Percentiles rank a stretch among this genome's conserved stretches.
phyloP scores from a whole-genome alignment of 53 echinoderm and acorn worm species.

The Holothuria scabra region DNA sequence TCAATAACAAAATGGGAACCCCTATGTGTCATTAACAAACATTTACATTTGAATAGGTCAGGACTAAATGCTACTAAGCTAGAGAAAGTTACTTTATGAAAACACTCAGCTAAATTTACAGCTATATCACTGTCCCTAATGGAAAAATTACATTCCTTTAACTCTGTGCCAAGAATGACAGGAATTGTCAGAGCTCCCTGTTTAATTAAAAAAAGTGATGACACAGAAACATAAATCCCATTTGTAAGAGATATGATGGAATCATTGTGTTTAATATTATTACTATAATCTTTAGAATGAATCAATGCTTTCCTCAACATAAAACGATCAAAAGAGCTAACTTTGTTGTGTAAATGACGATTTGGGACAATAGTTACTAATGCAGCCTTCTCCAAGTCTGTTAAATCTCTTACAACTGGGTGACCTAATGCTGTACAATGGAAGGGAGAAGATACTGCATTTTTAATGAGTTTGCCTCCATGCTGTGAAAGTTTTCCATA shows the following conservation, averaged over 20 bases:
- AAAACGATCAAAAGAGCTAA: too few relatives aligned
- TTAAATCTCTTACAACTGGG: too few relatives aligned
- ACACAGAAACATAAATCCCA: not conserved
- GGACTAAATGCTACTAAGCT: not conserved
- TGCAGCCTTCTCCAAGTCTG: conserved; percentile 14
- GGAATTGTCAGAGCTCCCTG: not conserved
- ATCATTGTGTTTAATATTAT: conserved; percentile 12
- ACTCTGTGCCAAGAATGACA: conserved; percentile 10
- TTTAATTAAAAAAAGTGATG: not conserved
- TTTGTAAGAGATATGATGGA: not conserved
- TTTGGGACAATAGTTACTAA: too few relatives aligned
- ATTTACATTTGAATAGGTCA: conserved; percentile 2
- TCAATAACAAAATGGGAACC: not conserved
- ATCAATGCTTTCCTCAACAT: conserved; percentile 8
- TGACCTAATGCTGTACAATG: conserved; percentile 8
- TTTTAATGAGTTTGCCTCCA: not conserved
- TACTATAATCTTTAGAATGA: conserved; percentile 9
- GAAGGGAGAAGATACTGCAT: not conserved
- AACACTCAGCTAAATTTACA: not conserved
- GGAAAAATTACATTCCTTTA: not conserved
- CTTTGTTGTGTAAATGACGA: too few relatives aligned
- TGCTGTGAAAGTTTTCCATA: not conserved
- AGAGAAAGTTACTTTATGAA: not conserved
- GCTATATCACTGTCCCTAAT: not conserved
- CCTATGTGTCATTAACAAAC: not conserved